phyloP scores from a whole-genome alignment of 2,113 vertebrate genomes.

The Bos indicus region DNA sequence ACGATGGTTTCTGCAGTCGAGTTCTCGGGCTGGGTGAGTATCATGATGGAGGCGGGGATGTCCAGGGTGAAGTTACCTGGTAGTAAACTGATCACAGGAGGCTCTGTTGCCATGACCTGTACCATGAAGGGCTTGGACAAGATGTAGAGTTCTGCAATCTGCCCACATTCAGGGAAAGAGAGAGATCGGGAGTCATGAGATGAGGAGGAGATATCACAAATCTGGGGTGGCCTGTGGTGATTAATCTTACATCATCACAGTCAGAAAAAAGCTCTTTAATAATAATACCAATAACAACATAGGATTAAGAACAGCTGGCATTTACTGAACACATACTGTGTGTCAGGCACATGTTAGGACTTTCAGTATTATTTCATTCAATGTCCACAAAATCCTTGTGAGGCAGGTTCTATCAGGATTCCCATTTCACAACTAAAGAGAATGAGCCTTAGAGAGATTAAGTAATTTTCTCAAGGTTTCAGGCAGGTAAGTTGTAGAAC shows the following conservation, averaged over 20 bases:
- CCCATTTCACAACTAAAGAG: neutral
- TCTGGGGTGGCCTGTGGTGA: neutral
- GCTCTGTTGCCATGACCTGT: conserved; percentile 68
- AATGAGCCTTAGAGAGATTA: neutral
- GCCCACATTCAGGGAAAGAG: neutral
- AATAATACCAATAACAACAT: neutral
- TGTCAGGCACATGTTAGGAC: neutral
- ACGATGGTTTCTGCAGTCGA: conserved; percentile 57
- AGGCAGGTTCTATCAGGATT: neutral
- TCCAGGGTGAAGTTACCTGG: conserved; percentile 68
- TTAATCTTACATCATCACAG: neutral
- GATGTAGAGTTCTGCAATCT: conserved; percentile 49
- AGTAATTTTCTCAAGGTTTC: neutral
- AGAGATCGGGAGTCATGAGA: neutral
- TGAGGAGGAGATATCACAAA: neutral
- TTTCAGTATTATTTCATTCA: neutral
- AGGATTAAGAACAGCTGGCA: neutral
- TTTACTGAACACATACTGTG: neutral
- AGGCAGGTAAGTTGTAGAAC: neutral
- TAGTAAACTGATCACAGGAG: conserved; percentile 63
- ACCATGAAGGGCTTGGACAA: conserved; percentile 58
- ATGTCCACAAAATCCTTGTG: neutral
- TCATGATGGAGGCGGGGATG: conserved; percentile 64
- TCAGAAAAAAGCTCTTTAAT: neutral
- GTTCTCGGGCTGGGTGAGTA: conserved; percentile 64